Base-by-base conservation (phyloP, 2,888 invertebrate genomes). In the Agrilus mali region DNA sequence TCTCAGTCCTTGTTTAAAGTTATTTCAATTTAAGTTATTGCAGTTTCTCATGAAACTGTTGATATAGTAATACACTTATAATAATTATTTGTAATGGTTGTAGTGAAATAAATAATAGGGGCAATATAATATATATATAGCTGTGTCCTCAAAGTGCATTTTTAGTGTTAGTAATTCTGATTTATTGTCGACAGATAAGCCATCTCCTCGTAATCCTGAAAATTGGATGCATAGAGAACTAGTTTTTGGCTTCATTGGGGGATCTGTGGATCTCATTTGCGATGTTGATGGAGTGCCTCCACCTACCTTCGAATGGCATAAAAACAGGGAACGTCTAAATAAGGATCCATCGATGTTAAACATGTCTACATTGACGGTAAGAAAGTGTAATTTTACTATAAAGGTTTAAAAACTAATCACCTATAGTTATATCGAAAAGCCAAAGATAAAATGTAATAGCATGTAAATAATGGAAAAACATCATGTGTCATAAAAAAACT, bases 201-300 rank as follows among this genome's bases (percentile, higher is more conserved):
- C 53, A 17, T 44, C 44, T 15, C 44, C 44, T 32, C 48, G 43
- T 35, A 42, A 38, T 35, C 45, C 54, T 27, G 53, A 53, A 22
- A 50, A 53, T 13, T 61, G 59, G 50, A 59, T 58, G 22, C 58
- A 59, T 43, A 58, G 57, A 33, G 61, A 63, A 41, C 55, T 59
- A 46, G 66, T 66, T 17, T 72, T 66, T 53, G 71, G 69, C 7
- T 71, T 67, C 51, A 53, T 74, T 38, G 70, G 70, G 34, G 77
- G 77, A 14, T 64, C 61, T 27, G 73, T 71, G 3, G 74, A 75
- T 57, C 65, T 80, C 45, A 72, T 72, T 12, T 80, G 89, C 43
- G 94, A 94, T 64, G 90, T 89, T 83, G 79, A 83, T 52, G 72
- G 77, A 37, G 73, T 78, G 50, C 80, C 61, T 65, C 70, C 54